A percentile compares a stretch with the other conserved stretches of the same genome.
Evolutionary conservation across 2,113 vertebrate genomes (phyloP).

Genomic region (Dasyornis broadbenti): DNA sequence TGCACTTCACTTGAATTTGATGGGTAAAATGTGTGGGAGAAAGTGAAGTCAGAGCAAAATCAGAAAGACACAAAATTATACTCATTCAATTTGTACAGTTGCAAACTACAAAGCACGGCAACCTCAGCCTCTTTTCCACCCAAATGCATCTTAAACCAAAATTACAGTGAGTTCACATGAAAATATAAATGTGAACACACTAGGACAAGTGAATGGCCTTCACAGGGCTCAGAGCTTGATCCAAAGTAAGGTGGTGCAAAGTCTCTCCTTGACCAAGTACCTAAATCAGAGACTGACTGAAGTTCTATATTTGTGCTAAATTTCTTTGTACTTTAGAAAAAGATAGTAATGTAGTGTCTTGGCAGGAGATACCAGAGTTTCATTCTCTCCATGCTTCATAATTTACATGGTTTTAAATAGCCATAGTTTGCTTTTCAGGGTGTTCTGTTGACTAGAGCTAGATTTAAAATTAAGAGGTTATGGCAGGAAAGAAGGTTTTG

Average conservation of each 20-base stretch:
- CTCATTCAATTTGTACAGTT: neutral
- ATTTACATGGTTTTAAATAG: neutral
- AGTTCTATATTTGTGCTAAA: neutral
- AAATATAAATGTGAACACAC: neutral
- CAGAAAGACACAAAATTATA: neutral
- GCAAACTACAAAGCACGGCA: neutral
- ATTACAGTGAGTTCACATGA: fast-evolving
- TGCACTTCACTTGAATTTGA: neutral
- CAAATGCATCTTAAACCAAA: neutral
- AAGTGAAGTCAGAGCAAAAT: conserved; percentile 20
- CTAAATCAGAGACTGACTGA: neutral
- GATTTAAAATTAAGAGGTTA: neutral
- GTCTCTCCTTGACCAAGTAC: neutral
- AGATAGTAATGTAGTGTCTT: neutral
- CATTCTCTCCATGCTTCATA: neutral
- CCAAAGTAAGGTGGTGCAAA: neutral
- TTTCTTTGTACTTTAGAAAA: neutral
- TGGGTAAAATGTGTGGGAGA: conserved; percentile 41
- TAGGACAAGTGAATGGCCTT: neutral
- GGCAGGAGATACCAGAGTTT: neutral
- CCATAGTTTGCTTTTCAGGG: neutral
- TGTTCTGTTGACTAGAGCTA: neutral
- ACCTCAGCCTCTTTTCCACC: neutral
- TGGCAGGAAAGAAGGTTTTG: neutral
- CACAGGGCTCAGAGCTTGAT: neutral